Evolutionary conservation across 2,113 vertebrate genomes (phyloP).

Genomic region (cattle (Bos taurus)): DNA sequence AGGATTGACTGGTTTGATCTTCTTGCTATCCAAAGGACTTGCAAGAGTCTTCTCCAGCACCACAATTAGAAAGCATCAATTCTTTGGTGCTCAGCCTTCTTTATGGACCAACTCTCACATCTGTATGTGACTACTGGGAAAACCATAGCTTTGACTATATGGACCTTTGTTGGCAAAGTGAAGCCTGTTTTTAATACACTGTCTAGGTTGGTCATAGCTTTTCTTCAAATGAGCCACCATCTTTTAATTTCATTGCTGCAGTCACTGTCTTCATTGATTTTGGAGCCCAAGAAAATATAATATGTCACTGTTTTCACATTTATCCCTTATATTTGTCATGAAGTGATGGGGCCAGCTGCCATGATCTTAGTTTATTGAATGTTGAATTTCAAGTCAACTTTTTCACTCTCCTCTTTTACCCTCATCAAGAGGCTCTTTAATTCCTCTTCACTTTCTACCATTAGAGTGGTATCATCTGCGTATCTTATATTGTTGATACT

Average conservation of each 20-base stretch:
- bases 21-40: neutral
- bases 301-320: neutral
- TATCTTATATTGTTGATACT: neutral
- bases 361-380: neutral
- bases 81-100: neutral
- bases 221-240: neutral
- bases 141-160: neutral
- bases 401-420: neutral
- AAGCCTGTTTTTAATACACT: neutral
- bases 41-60: neutral
- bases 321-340: neutral
- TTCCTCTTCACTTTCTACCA: neutral
- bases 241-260: neutral
- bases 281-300: neutral
- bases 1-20: neutral
- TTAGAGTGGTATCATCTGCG: neutral
- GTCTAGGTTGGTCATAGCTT: neutral
- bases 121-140: neutral
- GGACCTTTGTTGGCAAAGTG: neutral
- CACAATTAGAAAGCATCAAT: neutral
- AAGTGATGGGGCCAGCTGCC: neutral
- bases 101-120: neutral
- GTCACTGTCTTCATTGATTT: neutral
- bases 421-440: neutral
- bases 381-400: neutral